Evolutionary conservation across 1,140 invertebrate genomes (phyloP), one percentile per base, ranked within the genome.

Genomic region (Scaptomyza hsui): DNA sequence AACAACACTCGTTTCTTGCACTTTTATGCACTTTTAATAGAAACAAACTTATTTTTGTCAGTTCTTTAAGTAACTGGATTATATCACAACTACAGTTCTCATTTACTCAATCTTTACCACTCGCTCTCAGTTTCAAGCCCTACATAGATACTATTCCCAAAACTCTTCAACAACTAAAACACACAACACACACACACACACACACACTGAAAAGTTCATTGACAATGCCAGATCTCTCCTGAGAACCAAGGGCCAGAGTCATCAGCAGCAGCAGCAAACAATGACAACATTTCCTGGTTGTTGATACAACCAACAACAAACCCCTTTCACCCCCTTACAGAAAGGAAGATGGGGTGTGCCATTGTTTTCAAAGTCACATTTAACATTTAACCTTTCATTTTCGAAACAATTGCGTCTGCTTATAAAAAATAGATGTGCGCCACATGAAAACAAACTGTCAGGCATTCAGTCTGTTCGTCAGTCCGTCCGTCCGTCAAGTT

Each of bases 351-450:
- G 26, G 19, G 35, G 18, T 13, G 6, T 72, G 47, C 55, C 78
- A 86, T 83, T 83, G 79, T 83, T 83, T 77, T 74, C 81, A 83
- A 83, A 82, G 79, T 86, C 82, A 73, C 74, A 88, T 81, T 86
- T 86, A 88, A 86, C 81, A 88, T 86, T 86, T 88, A 86, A 86
- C 81, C 81, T 86, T 86, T 86, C 74, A 86, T 86, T 86, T 86
- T 86, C 81, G 75, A 88, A 86, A 86, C 81, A 86, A 86, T 86
- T 86, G 81, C 81, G 81, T 88, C 82, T 86, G 82, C 81, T 86
- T 88, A 86, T 86, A 86, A 86, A 86, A 86, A 86, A 86, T 86
- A 81, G 81, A 85, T 85, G 81, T 65, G 65, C 61, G 49, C 67
- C 61, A 75, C 83, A 72, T 81, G 73, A 77, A 80, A 69, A 69